Evolutionary conservation across 2,888 invertebrate genomes (phyloP).

Genomic region (Calameuta filiformis): DNA sequence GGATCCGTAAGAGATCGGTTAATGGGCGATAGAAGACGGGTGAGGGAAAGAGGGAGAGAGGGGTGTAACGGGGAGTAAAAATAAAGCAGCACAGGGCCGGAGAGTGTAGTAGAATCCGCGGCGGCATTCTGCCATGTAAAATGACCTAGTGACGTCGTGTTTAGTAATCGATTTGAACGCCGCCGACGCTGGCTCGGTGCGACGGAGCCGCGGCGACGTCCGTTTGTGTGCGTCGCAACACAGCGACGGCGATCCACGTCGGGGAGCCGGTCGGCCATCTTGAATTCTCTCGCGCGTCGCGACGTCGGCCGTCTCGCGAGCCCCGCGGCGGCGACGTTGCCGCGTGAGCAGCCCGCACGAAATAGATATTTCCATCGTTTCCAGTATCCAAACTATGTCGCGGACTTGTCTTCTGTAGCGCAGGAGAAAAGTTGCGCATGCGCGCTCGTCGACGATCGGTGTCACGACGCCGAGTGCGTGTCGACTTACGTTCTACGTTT

Average conservation of each 20-base stretch:
- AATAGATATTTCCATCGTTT: constrained; percentile 11
- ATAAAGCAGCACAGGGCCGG: neutral
- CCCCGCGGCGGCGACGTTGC: constrained; percentile 11
- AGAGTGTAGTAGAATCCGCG: neutral
- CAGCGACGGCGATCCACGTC: neutral
- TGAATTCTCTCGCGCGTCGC: constrained; percentile 19
- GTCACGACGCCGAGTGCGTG: neutral
- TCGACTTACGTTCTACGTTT: neutral
- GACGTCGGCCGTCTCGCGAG: constrained; percentile 11
- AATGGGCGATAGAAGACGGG: constrained; percentile 18
- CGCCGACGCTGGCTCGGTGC: neutral
- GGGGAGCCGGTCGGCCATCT: constrained; percentile 15
- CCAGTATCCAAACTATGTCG: neutral
- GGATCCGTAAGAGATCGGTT: neutral
- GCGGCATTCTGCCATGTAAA: constrained; percentile 12
- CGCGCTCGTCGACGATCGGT: no score
- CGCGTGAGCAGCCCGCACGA: constrained; percentile 8
- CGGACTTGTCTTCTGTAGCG: neutral
- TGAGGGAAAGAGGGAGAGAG: constrained; percentile 12
- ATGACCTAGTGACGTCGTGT: constrained; percentile 25
- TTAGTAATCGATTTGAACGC: constrained; percentile 22
- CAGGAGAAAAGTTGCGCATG: neutral
- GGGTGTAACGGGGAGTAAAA: neutral
- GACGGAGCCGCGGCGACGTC: neutral
- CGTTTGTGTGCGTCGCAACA: neutral